Evolutionary conservation across 2,888 invertebrate genomes (phyloP), one percentile per base, ranked within the genome.

Genomic region (Microplitis manilae): DNA sequence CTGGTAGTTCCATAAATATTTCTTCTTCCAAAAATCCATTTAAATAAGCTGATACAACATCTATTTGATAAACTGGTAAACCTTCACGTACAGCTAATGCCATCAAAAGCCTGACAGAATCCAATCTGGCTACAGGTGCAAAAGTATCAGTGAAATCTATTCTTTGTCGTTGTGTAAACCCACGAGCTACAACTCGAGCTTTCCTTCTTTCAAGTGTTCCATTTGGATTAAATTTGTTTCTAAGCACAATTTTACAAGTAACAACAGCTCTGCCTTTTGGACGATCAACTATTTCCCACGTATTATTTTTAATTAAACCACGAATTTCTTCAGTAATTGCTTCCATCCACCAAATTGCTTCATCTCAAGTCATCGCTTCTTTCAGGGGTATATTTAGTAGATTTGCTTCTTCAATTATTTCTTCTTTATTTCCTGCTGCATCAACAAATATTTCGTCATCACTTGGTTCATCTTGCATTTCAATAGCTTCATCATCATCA

Each of bases 31-130:
- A 30, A 2, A 64, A 68, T 40, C 84, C 84, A 59, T 83, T 83
- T 8, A 85, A 65, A 73, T 81, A 85, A 0, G 84, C 83, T 2
- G 82, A 81, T 6, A 77, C 78, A 4, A 85, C 77, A 64, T 85
- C 84, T 41, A 83, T 73, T 17, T 86, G 84, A 68, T 78, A 30
- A 1, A 85, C 77, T 15, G 77, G 59, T 78, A 84, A 78, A 8
- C 73, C 71, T 7, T 78, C 50, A 70, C 78, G 72, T 38, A 79
- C 81, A 20, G 83, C 81, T 6, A 84, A 50, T 5, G 83, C 81
- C 59, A 81, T 68, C 40, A 84, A 13, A 2, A 83, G 38, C 65
- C 84, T 77, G 60, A 85, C 78, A 2, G 84, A 81, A 13, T 77
- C 71, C 20, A 79, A 68, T 7, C 79, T 76, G 5, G 80, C 79